Base-by-base conservation (phyloP, 2,113 vertebrate genomes). In the Apeltes quadracus region DNA sequence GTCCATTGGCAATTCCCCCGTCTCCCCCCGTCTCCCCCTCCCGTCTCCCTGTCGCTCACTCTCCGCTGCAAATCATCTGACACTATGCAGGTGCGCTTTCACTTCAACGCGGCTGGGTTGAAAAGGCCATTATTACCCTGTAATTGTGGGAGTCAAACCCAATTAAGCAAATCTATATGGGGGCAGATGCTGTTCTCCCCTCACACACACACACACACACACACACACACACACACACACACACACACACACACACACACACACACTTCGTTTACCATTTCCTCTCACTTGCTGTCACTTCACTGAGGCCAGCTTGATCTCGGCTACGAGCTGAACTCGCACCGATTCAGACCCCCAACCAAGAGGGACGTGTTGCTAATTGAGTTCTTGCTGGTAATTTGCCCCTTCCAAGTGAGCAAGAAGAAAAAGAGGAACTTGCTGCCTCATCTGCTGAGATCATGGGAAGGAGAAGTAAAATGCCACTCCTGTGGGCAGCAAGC, bases 381-480 rank as follows among this genome's bases (percentile, higher is more conserved):
- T 95, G 92, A 93, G 91, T 94, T 91, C 94, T 95, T 36, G 78
- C 90, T 89, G 91, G 84, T 91, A 85, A 94, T 94, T 94, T 96
- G 92, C 93, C 90, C 90, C 92, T 91, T 89, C 87, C 92, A 95
- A 95, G 90, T 96, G 94, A 95, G 94, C 94, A 95, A 94, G 93
- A 95, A 95, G 94, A 92, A 92, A 86, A 82, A 69, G 51, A 66
- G 72, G 71, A 91, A 88, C 77, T 57, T 69, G 61, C 66, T 3
- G 89, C 82, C 88, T 93, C 91, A 90, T 94, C 91, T 93, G 90
- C 79, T 76, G 62, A 12, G 77, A 79, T 83, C 73, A 82, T 68
- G 73, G 88, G 76, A 86, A 34, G 87, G 76, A 68, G 67, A 64
- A 48, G 62, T 68, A 67, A 79, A 87, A 88, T 76, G 73, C 50